These are phyloP conservation scores for Catharus minimus DNA, from an alignment of 2,113 vertebrate species.

Conservation along the genomic window DNA sequence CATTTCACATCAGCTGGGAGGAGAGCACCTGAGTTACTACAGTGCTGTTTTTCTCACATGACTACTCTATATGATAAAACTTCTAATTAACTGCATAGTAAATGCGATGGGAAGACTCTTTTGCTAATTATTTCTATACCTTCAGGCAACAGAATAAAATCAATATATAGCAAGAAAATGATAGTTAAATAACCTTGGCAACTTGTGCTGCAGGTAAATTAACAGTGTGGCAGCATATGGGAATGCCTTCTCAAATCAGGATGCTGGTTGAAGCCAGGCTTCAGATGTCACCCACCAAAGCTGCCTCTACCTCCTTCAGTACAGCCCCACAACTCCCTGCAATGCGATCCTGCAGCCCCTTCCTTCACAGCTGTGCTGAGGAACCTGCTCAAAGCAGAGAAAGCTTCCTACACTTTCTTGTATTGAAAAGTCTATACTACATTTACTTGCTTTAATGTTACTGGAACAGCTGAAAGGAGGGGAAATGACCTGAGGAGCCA, in stretches of 20 bases:
- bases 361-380: neutral
- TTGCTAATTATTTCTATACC: slow-evolving; percentile 55
- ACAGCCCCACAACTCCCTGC: neutral
- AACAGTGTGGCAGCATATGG: neutral
- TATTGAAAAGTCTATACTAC: neutral
- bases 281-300: neutral
- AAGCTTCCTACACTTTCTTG: neutral
- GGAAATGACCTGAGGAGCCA: neutral
- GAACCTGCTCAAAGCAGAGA: neutral
- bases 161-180: slow-evolving; percentile 27
- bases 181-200: slow-evolving; percentile 3
- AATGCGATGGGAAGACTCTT: slow-evolving; percentile 6
- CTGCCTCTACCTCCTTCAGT: neutral
- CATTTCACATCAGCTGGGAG: neutral
- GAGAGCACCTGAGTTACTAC: neutral
- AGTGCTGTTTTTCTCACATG: neutral
- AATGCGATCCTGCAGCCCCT: neutral
- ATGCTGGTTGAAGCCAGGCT: neutral
- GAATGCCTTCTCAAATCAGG: neutral
- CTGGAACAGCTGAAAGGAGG: neutral
- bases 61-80: slow-evolving; percentile 9
- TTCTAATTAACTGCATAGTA: slow-evolving; percentile 7
- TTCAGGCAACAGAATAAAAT: slow-evolving; percentile 44
- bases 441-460: neutral
- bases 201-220: neutral